Percentiles rank a stretch among this genome's conserved stretches.
phyloP scores from a whole-genome alignment of 1,140 invertebrate species.

The Drosophila dunni region DNA sequence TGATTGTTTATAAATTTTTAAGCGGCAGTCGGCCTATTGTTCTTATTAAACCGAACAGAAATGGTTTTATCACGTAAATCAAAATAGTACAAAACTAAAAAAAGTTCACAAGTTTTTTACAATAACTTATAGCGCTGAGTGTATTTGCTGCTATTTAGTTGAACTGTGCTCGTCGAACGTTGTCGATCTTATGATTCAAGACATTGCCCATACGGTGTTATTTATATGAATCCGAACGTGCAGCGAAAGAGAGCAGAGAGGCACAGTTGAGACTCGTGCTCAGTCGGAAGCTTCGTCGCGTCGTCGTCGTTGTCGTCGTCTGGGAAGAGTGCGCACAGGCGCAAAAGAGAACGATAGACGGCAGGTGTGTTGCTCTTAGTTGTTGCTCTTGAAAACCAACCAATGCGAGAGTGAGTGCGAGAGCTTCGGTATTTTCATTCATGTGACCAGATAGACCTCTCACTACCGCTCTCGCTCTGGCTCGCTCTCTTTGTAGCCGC shows the following conservation, averaged over 20 bases:
- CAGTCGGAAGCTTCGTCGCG: constrained; percentile 32
- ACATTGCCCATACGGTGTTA: constrained; percentile 65
- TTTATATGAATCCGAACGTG: constrained; percentile 58
- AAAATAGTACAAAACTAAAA: constrained; percentile 25
- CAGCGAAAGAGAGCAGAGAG: constrained; percentile 14
- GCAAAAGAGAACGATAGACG: constrained; percentile 70
- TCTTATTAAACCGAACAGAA: constrained; percentile 46
- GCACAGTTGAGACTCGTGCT: constrained; percentile 5
- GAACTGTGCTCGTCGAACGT: constrained; percentile 74
- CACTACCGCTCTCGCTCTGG: constrained; percentile 13
- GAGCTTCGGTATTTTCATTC: constrained; percentile 69
- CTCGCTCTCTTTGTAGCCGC: constrained; percentile 30
- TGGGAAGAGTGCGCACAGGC: constrained; percentile 29
- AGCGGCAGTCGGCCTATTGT: constrained; percentile 46
- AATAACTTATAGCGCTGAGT: constrained; percentile 9
- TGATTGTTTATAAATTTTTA: constrained; percentile 70
- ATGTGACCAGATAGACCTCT: constrained; percentile 54
- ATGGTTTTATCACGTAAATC: constrained; percentile 29
- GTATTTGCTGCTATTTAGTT: constrained; percentile 28
- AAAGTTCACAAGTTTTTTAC: constrained; percentile 38
- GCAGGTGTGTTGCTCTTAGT: constrained; percentile 75
- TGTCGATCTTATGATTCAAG: constrained; percentile 84
- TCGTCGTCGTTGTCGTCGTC: constrained; percentile 7
- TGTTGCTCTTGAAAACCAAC: constrained; percentile 40
- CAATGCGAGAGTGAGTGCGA: constrained; percentile 42